Conservation (phyloP, 2,113 vertebrate species). For the Pleuronectes platessa region DNA sequence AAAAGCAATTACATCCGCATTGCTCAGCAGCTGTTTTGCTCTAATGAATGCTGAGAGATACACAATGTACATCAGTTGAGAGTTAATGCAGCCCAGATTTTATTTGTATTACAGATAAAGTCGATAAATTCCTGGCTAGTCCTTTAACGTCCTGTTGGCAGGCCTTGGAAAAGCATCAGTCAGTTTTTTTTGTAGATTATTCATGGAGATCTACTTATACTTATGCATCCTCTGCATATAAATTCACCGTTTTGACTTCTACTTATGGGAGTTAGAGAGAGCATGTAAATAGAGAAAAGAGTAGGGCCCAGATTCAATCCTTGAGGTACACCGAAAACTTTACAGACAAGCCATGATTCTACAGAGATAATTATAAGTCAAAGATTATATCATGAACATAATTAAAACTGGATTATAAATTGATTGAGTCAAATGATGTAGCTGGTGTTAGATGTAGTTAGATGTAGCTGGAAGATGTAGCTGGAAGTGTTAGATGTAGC, state of each 20-base stretch:
- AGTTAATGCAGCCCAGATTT: constrained; percentile 29
- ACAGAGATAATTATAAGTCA: too few species aligned
- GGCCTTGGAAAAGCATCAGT: neutral
- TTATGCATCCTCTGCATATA: constrained; percentile 1
- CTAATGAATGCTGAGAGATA: constrained; percentile 20
- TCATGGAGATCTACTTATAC: neutral
- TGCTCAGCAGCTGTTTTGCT: constrained; percentile 19
- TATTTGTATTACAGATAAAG: neutral
- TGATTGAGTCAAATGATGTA: too few species aligned
- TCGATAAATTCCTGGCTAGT: neutral
- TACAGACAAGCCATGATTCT: neutral
- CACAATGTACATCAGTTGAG: constrained; percentile 18
- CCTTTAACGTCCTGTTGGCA: neutral
- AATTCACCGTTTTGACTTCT: too few species aligned
- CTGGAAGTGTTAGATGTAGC: too few species aligned
- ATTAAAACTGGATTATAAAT: neutral
- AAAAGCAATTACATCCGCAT: neutral
- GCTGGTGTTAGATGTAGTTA: too few species aligned
- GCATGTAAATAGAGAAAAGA: neutral
- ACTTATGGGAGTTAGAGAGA: neutral
- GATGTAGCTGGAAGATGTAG: too few species aligned
- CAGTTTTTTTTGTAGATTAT: neutral
- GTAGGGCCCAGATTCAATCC: neutral
- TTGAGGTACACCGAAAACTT: neutral
- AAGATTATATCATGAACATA: neutral